Evolutionary conservation across 2,797 vertebrate genomes (phyloP), one percentile per base, ranked within the genome.

Genomic region (Platyrinchus mystaceus): DNA sequence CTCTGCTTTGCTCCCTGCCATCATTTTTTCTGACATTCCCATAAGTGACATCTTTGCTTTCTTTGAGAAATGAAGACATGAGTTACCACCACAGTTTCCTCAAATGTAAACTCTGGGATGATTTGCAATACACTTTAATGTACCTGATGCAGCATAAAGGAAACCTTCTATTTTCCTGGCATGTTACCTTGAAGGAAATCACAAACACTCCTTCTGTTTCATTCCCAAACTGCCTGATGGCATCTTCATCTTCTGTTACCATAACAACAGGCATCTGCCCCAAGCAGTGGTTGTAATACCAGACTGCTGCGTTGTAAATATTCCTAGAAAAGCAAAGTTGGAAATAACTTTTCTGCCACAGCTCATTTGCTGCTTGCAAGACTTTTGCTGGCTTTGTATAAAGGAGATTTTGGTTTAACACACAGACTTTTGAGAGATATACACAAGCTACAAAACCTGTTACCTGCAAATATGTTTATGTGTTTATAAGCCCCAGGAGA

Each of bases 221-320:
- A 93, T 98, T 98, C 97, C 98, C 97, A 4, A 98, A 99, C 76
- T 97, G 97, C 53, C 90, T 95, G 79, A 99, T 96, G 3, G 98
- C 97, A 5, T 98, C 98, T 92, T 95, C 94, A 64, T 99, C 98
- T 93, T 99, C 99, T 10, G 99, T 99, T 94, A 99, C 98, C 99
- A 99, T 99, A 93, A 99, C 98, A 8, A 99, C 81, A 7, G 99
- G 98, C 97, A 98, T 98, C 97, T 97, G 94, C 37, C 98, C 98
- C 66, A 97, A 97, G 93, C 99, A 98, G 97, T 99, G 99, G 90
- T 98, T 97, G 47, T 98, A 98, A 96, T 99, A 99, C 99, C 99
- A 99, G 36, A 98, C 99, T 3, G 99, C 98, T 47, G 99, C 99
- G 13, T 97, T 97, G 96, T 99, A 99, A 95, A 99, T 99, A 95